These are phyloP conservation scores for Smutsia gigantea DNA, from an alignment of 2,797 vertebrate species.

Conservation along the genomic window DNA sequence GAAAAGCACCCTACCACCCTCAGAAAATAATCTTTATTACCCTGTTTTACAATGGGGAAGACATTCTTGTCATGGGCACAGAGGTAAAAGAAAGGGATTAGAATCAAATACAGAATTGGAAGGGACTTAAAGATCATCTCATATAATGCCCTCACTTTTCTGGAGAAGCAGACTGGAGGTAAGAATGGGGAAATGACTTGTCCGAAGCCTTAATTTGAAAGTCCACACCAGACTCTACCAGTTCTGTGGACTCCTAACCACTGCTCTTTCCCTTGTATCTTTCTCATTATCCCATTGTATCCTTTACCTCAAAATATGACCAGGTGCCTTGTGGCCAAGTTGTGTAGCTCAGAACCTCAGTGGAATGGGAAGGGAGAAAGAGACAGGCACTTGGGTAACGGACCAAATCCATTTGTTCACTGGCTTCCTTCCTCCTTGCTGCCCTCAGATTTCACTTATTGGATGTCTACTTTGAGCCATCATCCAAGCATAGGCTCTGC, in stretches of 20 bases:
- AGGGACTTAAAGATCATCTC: not conserved
- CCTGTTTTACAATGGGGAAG: not conserved
- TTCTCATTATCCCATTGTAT: not conserved
- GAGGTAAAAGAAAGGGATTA: not conserved
- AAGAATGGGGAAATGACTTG: not conserved
- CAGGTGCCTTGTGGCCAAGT: not conserved
- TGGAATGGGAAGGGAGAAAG: not conserved
- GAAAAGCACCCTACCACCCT: not conserved
- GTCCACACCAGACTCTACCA: constrained; percentile 40
- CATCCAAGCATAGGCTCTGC: not conserved
- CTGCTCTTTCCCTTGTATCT: not conserved
- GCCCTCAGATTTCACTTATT: not conserved
- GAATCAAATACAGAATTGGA: not conserved
- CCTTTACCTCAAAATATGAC: not conserved
- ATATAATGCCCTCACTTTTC: not conserved
- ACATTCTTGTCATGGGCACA: not conserved
- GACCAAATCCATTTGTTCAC: not conserved
- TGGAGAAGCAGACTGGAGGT: constrained; percentile 2
- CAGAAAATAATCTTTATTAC: not conserved
- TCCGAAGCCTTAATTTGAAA: not conserved
- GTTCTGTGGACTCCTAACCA: not conserved
- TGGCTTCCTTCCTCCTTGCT: not conserved
- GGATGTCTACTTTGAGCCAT: not conserved
- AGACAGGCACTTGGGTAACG: not conserved
- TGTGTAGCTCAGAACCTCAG: not conserved